Conservation (phyloP, 2,113 vertebrate genomes). For the Anser brachyrhynchus region DNA sequence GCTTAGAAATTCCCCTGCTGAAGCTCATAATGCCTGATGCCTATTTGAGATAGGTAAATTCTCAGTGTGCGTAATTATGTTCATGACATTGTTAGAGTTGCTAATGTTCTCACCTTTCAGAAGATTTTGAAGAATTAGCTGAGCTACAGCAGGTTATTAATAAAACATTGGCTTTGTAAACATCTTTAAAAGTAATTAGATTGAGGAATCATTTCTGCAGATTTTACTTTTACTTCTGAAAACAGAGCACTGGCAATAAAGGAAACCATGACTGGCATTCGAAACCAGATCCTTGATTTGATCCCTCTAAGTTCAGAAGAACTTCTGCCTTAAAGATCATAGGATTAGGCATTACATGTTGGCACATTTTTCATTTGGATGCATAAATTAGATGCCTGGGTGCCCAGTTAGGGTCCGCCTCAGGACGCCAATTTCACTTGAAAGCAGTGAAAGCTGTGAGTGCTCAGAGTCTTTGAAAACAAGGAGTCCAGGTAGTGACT, state of each 20-base stretch:
- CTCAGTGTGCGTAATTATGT: neutral
- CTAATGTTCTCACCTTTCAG: neutral
- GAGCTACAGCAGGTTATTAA: neutral
- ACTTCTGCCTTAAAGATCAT: neutral
- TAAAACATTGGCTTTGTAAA: neutral
- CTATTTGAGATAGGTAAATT: neutral
- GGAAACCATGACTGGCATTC: neutral
- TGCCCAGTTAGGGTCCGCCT: neutral
- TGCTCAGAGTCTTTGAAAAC: neutral
- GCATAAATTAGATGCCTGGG: neutral
- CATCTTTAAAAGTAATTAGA: neutral
- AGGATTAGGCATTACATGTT: neutral
- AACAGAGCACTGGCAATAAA: neutral
- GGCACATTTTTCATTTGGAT: neutral
- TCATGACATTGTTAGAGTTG: neutral
- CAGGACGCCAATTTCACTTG: neutral
- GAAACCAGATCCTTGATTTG: neutral
- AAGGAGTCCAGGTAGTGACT: neutral
- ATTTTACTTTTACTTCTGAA: slow-evolving; percentile 12
- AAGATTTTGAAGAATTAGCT: neutral
- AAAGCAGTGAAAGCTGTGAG: neutral
- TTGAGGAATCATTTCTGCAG: neutral
- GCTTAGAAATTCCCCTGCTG: neutral
- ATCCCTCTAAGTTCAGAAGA: neutral
- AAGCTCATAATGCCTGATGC: neutral